Evolutionary conservation across 2,888 invertebrate genomes (phyloP).

Genomic region (Hirtodrosophila confusa): DNA sequence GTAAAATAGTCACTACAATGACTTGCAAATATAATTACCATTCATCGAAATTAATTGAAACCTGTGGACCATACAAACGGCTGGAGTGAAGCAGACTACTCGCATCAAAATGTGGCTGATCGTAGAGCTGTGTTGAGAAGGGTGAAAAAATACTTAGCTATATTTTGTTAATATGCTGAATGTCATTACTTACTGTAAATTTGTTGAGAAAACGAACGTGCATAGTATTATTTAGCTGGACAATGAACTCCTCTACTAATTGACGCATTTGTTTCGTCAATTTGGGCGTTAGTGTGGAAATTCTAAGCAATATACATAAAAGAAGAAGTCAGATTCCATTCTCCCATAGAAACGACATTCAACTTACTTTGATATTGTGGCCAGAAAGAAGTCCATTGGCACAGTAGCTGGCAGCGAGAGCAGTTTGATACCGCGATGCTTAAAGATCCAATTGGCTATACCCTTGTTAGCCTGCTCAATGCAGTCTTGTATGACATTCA

Average conservation of each 20-base stretch:
- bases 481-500: slow-evolving; percentile 95
- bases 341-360: not conserved
- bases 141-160: not conserved
- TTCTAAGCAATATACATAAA: not conserved
- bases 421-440: slow-evolving; percentile 91
- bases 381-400: slow-evolving; percentile 94
- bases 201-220: slow-evolving; percentile 80
- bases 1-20: slow-evolving; percentile 3
- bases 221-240: slow-evolving; percentile 73
- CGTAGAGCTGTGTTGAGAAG: slow-evolving; percentile 60
- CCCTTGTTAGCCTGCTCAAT: slow-evolving; percentile 96
- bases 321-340: not conserved
- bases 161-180: too few relatives aligned
- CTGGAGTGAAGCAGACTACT: slow-evolving; percentile 81
- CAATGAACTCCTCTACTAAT: slow-evolving; percentile 86
- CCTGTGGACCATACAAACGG: slow-evolving; percentile 77
- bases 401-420: slow-evolving; percentile 94
- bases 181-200: slow-evolving; percentile 61
- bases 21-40: slow-evolving; percentile 61
- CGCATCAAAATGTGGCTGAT: slow-evolving; percentile 82
- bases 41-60: slow-evolving; percentile 82
- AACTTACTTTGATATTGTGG: slow-evolving; percentile 86
- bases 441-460: slow-evolving; percentile 94
- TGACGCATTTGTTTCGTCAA: slow-evolving; percentile 84
- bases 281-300: slow-evolving; percentile 79